Evolutionary conservation across 2,888 invertebrate species (phyloP), one percentile per base, ranked within the genome.

Genomic region (Diadegma fenestrale): DNA sequence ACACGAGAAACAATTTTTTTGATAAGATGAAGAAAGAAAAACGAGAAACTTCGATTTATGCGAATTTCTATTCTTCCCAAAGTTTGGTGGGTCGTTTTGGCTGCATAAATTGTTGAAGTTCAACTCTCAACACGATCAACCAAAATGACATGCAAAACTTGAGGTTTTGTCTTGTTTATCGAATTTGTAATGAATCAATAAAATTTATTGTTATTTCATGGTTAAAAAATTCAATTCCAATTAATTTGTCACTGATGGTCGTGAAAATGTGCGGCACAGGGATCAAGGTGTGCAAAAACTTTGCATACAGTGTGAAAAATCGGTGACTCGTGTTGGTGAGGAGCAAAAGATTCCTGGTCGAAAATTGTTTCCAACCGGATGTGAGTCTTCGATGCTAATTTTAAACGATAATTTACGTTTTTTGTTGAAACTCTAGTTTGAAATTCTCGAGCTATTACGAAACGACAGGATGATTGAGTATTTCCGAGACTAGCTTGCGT

Each of bases 391-490:
- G 48, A 19, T 2, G 45, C 33, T 69, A 48, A n/a, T 54, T 71
- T 26, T 19, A 54, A 71, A 71, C 19, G 30, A 54, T n/a, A 33
- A 69, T 17, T 71, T 12, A 54, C 30, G 51, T 58, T 26, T 43
- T 51, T 43, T 73, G n/a, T n/a, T 33, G 17, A 41, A 41, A 22
- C 22, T 41, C 22, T 7, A 8, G 41, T 73, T 41, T 41, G 22
- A 2, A 58, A 22, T 41, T 33, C 71, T 30, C n/a, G n/a, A 19
- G 48, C n/a, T 51, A 37, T 51, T 19, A 54, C 37, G 26, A 26
- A 72, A 58, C 58, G 33, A 22, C 22, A 71, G 26, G 30, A 37
- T 37, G 41, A 58, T 73, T 61, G 43, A 41, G 71, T 37, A 12
- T n/a, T 12, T 51, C n/a, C 12, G 17, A 8, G 54, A 58, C 14